Percentiles rank a stretch among this genome's conserved stretches.
Evolutionary conservation across 2,797 vertebrate species (phyloP).

Genomic region (Chelon auratus): DNA sequence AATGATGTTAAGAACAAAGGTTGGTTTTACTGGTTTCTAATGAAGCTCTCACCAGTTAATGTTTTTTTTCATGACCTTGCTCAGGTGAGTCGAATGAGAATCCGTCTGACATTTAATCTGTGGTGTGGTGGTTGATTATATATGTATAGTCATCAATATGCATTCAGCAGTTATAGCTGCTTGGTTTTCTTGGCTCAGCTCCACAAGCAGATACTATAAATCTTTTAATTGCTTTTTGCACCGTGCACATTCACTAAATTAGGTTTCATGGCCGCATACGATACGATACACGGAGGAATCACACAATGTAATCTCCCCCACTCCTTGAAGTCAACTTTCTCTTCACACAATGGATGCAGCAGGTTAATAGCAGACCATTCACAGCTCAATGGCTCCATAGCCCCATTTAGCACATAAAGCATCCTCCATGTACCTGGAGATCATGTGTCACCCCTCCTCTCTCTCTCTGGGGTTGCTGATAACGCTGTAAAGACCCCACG

Average conservation of each 20-base stretch:
- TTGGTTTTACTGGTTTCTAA: constrained; percentile 12
- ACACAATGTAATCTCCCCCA: constrained; percentile 11
- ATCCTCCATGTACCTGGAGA: constrained; percentile 31
- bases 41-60: constrained; percentile 11
- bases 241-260: constrained; percentile 14
- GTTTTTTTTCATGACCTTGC: neutral
- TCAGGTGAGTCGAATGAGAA: constrained; percentile 24
- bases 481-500: constrained; percentile 28
- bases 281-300: constrained; percentile 31
- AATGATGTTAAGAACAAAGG: constrained; percentile 43
- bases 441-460: constrained; percentile 7
- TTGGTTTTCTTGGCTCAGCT: neutral
- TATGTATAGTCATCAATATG: neutral
- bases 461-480: constrained; percentile 53
- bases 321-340: constrained; percentile 28
- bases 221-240: constrained; percentile 15
- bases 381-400: constrained; percentile 22
- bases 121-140: too few species aligned
- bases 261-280: constrained; percentile 19
- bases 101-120: constrained; percentile 16
- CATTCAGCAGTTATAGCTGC: neutral
- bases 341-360: constrained; percentile 33
- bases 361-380: constrained; percentile 41
- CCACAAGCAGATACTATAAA: constrained; percentile 14
- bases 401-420: constrained; percentile 26